Percentiles rank a stretch among this genome's conserved stretches.
Conservation (phyloP, 2,888 invertebrate species). For the Lucinisca nassula region DNA sequence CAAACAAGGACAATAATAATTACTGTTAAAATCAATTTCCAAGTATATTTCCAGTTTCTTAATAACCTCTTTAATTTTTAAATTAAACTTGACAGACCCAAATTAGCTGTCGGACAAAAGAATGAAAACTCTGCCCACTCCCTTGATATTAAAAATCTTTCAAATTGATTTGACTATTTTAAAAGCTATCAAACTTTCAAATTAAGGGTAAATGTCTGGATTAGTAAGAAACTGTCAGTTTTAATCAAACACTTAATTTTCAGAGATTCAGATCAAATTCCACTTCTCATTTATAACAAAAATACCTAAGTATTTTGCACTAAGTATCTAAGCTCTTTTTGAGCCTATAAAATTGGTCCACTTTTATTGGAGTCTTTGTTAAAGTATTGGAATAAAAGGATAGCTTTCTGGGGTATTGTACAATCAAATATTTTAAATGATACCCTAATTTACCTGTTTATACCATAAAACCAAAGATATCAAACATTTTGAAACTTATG, state of each 20-base stretch:
- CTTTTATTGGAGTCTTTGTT: neutral
- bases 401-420: neutral
- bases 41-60: neutral
- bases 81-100: neutral
- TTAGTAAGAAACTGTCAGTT: neutral
- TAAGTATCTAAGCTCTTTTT: constrained; percentile 8
- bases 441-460: too few species aligned
- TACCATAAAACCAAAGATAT: too few species aligned
- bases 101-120: neutral
- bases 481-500: too few species aligned
- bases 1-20: neutral
- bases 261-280: neutral
- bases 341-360: neutral
- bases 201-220: neutral
- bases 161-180: neutral
- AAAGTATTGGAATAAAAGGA: neutral
- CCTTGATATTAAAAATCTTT: neutral
- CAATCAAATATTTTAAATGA: too few species aligned
- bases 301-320: constrained; percentile 6
- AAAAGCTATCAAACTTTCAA: neutral
- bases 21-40: neutral
- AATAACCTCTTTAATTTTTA: neutral
- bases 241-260: neutral
- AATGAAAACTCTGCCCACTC: neutral
- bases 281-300: neutral